Percentiles rank a stretch among this genome's conserved stretches.
Evolutionary conservation across 2,797 vertebrate species (phyloP).

Genomic region (Peromyscus melanophrys): DNA sequence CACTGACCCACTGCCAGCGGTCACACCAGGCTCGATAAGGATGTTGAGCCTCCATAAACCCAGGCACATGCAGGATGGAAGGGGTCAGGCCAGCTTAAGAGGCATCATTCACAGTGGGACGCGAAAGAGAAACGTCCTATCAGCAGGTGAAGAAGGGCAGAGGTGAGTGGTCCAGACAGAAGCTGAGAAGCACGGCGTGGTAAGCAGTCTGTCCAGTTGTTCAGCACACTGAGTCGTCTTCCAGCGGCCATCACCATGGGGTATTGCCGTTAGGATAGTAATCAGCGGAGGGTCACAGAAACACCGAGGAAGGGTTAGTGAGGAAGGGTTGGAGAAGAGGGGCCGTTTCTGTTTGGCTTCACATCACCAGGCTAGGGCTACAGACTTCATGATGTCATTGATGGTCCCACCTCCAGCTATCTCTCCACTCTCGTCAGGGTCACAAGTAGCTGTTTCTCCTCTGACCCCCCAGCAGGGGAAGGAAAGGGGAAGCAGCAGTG

Average conservation of each 20-base stretch:
- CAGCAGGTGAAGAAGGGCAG: background rate
- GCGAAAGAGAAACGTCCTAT: background rate
- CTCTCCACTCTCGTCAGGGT: background rate
- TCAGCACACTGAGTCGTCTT: rapidly evolving
- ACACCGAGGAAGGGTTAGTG: background rate
- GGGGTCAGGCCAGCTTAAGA: background rate
- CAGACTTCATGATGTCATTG: background rate
- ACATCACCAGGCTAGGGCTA: background rate
- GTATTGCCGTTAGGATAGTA: background rate
- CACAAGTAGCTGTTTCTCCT: background rate
- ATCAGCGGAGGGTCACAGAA: background rate
- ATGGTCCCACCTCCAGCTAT: background rate
- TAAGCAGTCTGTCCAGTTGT: rapidly evolving
- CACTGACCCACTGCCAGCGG: background rate
- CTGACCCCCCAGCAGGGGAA: background rate
- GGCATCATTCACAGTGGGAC: background rate
- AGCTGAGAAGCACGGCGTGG: background rate
- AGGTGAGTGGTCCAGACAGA: background rate
- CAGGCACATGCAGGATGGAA: background rate
- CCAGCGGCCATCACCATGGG: rapidly evolving
- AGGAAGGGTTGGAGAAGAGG: no score
- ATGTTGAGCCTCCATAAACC: background rate
- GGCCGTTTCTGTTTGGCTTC: rapidly evolving
- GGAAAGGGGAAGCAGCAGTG: background rate
- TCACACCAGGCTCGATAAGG: background rate